Conservation (phyloP, 2,797 vertebrate species). For the Nannoperca obscura region DNA sequence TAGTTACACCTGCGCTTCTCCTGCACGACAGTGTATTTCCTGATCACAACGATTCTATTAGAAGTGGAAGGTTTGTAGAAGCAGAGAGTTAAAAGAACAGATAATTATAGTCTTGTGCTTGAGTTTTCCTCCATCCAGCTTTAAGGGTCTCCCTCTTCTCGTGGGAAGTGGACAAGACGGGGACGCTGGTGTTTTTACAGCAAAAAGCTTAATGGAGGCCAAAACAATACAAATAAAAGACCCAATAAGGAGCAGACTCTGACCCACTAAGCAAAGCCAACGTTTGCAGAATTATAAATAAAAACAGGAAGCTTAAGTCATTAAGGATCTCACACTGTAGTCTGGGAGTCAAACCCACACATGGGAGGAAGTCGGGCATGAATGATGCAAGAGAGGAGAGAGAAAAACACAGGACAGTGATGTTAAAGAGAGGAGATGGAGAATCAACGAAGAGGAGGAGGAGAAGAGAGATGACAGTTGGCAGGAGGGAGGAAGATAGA, state of each 20-base stretch:
- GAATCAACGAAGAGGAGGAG: slow-evolving; percentile 8
- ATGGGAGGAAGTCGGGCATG: slow-evolving; percentile 22
- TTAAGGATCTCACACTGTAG: slow-evolving; percentile 3
- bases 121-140: neutral
- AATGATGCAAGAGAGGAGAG: slow-evolving; percentile 40
- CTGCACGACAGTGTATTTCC: neutral
- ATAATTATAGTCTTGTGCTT: neutral
- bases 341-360: neutral
- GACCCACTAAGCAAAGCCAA: slow-evolving; percentile 43
- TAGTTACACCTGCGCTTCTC: neutral
- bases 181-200: slow-evolving; percentile 41
- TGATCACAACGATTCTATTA: neutral
- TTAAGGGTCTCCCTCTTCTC: neutral
- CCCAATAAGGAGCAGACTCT: slow-evolving; percentile 14
- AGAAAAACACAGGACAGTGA: slow-evolving; percentile 16
- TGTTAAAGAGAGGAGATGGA: slow-evolving; percentile 35
- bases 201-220: slow-evolving; percentile 20
- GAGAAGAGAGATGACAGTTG: slow-evolving; percentile 37
- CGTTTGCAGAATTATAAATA: slow-evolving; percentile 26
- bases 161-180: slow-evolving; percentile 35
- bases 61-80: neutral
- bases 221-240: slow-evolving; percentile 26
- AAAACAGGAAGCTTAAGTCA: slow-evolving; percentile 15
- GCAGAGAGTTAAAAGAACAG: neutral
- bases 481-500: slow-evolving; percentile 33